phyloP scores from a whole-genome alignment of 2,888 invertebrate genomes.

The Cerastis rubricosa region DNA sequence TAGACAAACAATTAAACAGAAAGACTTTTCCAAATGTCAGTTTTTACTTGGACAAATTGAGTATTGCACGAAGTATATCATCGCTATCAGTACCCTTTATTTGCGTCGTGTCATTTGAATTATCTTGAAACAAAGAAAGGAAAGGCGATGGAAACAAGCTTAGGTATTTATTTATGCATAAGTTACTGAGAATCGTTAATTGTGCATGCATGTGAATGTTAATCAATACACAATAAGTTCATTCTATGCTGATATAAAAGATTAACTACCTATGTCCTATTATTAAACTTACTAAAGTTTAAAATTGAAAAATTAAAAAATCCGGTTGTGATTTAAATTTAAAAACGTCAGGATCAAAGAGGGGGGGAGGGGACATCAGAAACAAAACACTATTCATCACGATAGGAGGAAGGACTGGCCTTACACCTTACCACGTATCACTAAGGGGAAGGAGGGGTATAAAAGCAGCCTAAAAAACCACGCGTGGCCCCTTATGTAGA shows the following conservation, averaged over 20 bases:
- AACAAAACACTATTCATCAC: no score
- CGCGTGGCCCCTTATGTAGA: no score
- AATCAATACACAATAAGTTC: conserved; percentile 14
- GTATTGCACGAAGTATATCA: background rate
- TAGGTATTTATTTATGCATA: conserved; percentile 20
- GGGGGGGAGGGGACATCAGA: no score
- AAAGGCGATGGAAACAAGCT: conserved; percentile 36
- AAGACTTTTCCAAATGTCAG: background rate
- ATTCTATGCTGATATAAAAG: conserved; percentile 12
- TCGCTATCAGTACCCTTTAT: conserved; percentile 23
- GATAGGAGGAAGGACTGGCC: no score
- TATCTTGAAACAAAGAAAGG: conserved; percentile 51
- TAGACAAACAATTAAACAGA: background rate
- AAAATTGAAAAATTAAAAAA: no score
- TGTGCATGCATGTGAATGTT: conserved; percentile 24
- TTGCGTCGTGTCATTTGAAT: conserved; percentile 28
- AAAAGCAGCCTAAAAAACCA: no score
- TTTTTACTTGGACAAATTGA: background rate
- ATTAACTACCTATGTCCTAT: background rate
- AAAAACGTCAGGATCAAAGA: no score
- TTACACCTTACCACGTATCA: no score
- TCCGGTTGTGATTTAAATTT: no score
- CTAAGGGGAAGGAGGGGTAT: no score
- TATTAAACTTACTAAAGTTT: background rate
- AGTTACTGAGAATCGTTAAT: conserved; percentile 23